A percentile compares a stretch with the other conserved stretches of the same genome.
These are phyloP conservation scores for Hyperopisus bebe DNA, from an alignment of 2,113 vertebrate genomes.

Conservation along the genomic window DNA sequence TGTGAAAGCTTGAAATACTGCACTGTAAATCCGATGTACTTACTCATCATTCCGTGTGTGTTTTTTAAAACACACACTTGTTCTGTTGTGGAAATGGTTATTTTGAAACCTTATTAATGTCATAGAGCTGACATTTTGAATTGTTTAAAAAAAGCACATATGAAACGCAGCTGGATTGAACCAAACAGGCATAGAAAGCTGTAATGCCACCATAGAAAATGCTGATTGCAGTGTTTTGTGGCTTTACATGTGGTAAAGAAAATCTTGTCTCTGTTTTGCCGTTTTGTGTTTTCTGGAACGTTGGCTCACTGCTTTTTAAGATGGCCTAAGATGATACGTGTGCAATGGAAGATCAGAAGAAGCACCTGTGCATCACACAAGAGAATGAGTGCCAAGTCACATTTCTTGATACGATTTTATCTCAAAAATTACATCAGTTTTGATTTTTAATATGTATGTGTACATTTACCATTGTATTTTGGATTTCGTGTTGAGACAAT, in stretches of 20 bases:
- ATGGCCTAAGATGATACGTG: background rate
- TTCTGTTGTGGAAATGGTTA: background rate
- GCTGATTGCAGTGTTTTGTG: slow-evolving; percentile 1
- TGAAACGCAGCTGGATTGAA: background rate
- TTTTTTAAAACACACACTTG: background rate
- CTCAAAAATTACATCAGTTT: background rate
- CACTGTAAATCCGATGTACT: slow-evolving; percentile 3
- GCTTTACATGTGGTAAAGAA: background rate
- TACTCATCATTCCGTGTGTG: background rate
- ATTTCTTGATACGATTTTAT: background rate
- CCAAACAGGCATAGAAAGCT: background rate
- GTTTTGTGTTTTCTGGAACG: background rate
- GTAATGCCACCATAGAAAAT: background rate
- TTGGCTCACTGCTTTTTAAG: background rate
- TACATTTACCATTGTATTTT: slow-evolving; percentile 2
- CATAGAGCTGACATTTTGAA: background rate
- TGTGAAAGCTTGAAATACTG: background rate
- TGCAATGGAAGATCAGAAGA: background rate
- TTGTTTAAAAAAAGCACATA: background rate
- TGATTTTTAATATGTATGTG: background rate
- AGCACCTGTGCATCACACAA: background rate
- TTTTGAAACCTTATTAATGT: background rate
- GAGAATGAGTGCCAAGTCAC: background rate
- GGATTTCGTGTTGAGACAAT: background rate
- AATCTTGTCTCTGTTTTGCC: background rate